Evolutionary conservation across 1,140 invertebrate genomes (phyloP).

Genomic region (Zophobas atratus): DNA sequence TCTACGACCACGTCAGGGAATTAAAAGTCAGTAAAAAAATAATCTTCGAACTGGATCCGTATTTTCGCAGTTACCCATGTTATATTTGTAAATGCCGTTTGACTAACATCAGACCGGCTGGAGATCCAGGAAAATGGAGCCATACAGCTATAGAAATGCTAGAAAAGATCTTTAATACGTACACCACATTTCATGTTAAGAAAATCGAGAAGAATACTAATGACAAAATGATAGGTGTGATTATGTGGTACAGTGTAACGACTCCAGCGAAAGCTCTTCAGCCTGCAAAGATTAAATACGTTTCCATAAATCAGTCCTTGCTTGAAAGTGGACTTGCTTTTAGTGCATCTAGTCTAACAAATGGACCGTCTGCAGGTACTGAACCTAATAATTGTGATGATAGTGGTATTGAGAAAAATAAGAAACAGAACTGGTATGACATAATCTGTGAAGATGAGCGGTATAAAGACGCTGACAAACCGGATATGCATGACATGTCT

Average conservation of each 20-base stretch:
- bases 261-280: constrained; percentile 52
- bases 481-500: neutral
- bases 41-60: constrained; percentile 50
- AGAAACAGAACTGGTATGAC: constrained; percentile 22
- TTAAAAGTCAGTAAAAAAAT: constrained; percentile 33
- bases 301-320: constrained; percentile 55
- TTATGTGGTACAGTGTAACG: constrained; percentile 52
- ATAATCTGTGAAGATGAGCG: constrained; percentile 40
- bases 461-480: neutral
- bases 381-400: neutral
- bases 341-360: constrained; percentile 18
- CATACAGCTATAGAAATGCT: constrained; percentile 55
- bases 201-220: constrained; percentile 35
- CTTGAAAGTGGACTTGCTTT: constrained; percentile 56
- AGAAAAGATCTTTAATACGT: constrained; percentile 48
- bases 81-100: constrained; percentile 52
- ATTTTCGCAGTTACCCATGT: constrained; percentile 48
- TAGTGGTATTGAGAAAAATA: neutral
- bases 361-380: neutral
- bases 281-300: constrained; percentile 51
- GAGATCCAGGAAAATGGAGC: constrained; percentile 55
- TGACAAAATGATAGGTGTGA: constrained; percentile 24
- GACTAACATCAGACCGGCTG: constrained; percentile 55
- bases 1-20: constrained; percentile 52
- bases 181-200: constrained; percentile 26